These are phyloP conservation scores for Monopis laevigella DNA, from an alignment of 2,888 invertebrate species.

Conservation along the genomic window DNA sequence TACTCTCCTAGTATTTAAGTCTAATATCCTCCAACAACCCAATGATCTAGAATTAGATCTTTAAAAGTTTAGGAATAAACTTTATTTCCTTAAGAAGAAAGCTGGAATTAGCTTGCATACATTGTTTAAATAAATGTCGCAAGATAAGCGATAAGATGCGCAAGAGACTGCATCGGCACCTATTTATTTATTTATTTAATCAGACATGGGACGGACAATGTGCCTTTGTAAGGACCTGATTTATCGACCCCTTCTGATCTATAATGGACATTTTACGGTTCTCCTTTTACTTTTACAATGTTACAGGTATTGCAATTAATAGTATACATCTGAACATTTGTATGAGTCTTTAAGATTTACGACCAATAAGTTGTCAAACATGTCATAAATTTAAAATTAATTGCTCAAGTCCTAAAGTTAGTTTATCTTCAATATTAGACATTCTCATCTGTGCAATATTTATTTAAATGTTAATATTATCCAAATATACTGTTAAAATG, in stretches of 20 bases:
- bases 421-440: too few relatives aligned
- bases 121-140: conserved; percentile 41
- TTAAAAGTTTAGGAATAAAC: not conserved
- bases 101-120: conserved; percentile 33
- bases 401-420: too few relatives aligned
- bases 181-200: conserved; percentile 63
- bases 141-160: conserved; percentile 46
- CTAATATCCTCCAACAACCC: conserved; percentile 8
- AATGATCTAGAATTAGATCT: not conserved
- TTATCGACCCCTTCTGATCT: conserved; percentile 44
- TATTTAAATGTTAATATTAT: too few relatives aligned
- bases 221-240: conserved; percentile 60
- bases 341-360: too few relatives aligned
- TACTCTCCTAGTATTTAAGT: not conserved
- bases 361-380: too few relatives aligned
- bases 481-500: too few relatives aligned
- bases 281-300: not conserved
- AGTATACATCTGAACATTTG: too few relatives aligned
- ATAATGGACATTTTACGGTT: conserved; percentile 29
- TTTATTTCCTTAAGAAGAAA: conserved; percentile 13
- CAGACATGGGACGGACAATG: conserved; percentile 62
- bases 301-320: too few relatives aligned
- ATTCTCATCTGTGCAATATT: too few relatives aligned
- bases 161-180: conserved; percentile 53
- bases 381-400: too few relatives aligned